Base-by-base conservation (phyloP, 1,140 invertebrate species). In the Diorhabda carinulata region DNA sequence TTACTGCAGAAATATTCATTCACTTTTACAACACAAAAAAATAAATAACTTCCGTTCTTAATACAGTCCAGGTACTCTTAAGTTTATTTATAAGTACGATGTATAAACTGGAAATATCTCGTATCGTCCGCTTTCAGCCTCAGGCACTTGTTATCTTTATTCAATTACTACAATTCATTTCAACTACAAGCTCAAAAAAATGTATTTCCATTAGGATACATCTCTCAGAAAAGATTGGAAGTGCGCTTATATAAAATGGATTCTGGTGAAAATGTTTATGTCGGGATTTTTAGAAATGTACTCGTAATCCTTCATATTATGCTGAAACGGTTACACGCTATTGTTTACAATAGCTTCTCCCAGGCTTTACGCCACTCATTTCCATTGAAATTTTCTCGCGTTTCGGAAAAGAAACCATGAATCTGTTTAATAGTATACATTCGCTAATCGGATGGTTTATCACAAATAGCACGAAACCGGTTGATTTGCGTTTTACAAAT, bases 251-350 rank as follows among this genome's bases (percentile, higher is more conserved):
- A 73, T 59, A 76, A 72, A 76, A 74, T 74, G 71, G 71, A 76
- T 74, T 73, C 61, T 59, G 59, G 69, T 45, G 40, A 56, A 69
- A 75, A 68, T 69, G 71, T 67, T 74, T 71, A 74, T 68, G 67
- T 73, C 61, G 69, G 69, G 71, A 71, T 73, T 74, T 74, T 74
- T 74, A 47, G 71, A 74, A 74, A 74, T 74, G 73, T 73, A 62
- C 70, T 71, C 69, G 72, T 74, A 76, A 76, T 76, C 74, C 73
- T 66, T 76, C 73, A 73, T 73, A 71, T 74, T 73, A 76, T 76
- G 73, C 73, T 67, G 67, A 73, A 68, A 63, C 66, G 60, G 47
- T 47, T 61, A 44, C 41, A 59, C 43, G 56, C 8, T 52, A 52
- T 52, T 52, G 47, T 52, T 52, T 52, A 52, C 47, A 52, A 52